Percentiles rank a stretch among this genome's conserved stretches.
Evolutionary conservation across 2,113 vertebrate species (phyloP).

Genomic region (Silurus asotus): DNA sequence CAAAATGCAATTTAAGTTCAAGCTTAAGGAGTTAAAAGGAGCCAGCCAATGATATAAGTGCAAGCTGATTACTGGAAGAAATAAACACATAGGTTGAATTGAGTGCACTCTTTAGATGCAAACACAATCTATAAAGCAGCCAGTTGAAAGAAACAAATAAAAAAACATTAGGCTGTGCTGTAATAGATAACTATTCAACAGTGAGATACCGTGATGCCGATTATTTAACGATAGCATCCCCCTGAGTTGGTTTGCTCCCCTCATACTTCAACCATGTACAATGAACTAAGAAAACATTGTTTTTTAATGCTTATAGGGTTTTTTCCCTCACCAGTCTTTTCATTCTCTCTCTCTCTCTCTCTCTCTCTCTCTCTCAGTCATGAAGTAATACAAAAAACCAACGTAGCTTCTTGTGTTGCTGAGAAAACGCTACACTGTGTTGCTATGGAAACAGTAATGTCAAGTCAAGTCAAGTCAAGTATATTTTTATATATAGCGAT

Average conservation of each 20-base stretch:
- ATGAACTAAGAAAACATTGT: not conserved
- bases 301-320: not conserved
- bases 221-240: not conserved
- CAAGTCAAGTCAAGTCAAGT: too few species aligned
- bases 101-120: not conserved
- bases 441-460: not conserved
- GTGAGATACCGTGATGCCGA: not conserved
- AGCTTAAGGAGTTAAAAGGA: not conserved
- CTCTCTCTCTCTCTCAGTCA: too few species aligned
- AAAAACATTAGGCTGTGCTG: not conserved
- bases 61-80: not conserved
- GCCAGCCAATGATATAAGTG: not conserved
- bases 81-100: not conserved
- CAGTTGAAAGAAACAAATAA: not conserved
- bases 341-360: too few species aligned
- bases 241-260: not conserved
- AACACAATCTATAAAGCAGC: not conserved
- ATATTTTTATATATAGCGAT: too few species aligned
- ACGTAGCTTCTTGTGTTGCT: not conserved
- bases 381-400: not conserved
- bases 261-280: not conserved
- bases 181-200: not conserved
- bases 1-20: not conserved
- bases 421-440: not conserved
- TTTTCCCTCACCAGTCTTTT: not conserved